Evolutionary conservation across 2,113 vertebrate genomes (phyloP).

Genomic region (Perca schrenkii): DNA sequence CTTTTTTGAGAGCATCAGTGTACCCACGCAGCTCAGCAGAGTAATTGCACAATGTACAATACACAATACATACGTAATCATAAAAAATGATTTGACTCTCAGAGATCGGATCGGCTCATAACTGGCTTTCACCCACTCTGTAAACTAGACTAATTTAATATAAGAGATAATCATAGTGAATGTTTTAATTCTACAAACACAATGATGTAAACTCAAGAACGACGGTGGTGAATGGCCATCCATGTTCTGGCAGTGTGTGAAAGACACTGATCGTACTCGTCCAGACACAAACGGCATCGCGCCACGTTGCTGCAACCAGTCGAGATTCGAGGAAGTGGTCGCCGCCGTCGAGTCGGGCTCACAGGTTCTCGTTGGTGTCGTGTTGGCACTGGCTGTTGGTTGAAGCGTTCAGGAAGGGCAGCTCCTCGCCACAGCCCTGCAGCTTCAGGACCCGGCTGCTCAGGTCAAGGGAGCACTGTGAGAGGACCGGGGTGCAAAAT

Average conservation of each 20-base stretch:
- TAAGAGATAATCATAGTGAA: slow-evolving; percentile 56
- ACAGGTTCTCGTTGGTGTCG: slow-evolving; percentile 85
- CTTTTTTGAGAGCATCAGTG: slow-evolving; percentile 13
- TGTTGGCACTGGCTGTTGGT: slow-evolving; percentile 75
- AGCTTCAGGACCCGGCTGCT: slow-evolving; percentile 85
- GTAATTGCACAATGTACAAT: slow-evolving; percentile 21
- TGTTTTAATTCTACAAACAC: slow-evolving; percentile 71
- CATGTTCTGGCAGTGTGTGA: slow-evolving; percentile 57
- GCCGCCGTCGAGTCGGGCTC: slow-evolving; percentile 53
- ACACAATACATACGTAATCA: slow-evolving; percentile 30
- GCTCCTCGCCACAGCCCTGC: slow-evolving; percentile 84
- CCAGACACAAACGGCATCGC: slow-evolving; percentile 46
- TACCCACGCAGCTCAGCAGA: slow-evolving; percentile 34
- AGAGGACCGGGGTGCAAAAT: background rate
- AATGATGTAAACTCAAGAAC: slow-evolving; percentile 70
- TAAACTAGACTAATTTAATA: slow-evolving; percentile 64
- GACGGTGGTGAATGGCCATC: slow-evolving; percentile 37
- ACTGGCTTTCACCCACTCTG: slow-evolving; percentile 23
- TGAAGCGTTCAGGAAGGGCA: slow-evolving; percentile 88
- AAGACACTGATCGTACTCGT: slow-evolving; percentile 52
- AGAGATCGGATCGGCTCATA: slow-evolving; percentile 13
- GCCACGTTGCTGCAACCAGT: slow-evolving; percentile 29
- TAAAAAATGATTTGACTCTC: slow-evolving; percentile 44
- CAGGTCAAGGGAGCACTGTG: slow-evolving; percentile 92
- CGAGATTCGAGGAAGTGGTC: slow-evolving; percentile 1